phyloP scores from a whole-genome alignment of 2,888 invertebrate genomes.

The Mesoligia furuncula region DNA sequence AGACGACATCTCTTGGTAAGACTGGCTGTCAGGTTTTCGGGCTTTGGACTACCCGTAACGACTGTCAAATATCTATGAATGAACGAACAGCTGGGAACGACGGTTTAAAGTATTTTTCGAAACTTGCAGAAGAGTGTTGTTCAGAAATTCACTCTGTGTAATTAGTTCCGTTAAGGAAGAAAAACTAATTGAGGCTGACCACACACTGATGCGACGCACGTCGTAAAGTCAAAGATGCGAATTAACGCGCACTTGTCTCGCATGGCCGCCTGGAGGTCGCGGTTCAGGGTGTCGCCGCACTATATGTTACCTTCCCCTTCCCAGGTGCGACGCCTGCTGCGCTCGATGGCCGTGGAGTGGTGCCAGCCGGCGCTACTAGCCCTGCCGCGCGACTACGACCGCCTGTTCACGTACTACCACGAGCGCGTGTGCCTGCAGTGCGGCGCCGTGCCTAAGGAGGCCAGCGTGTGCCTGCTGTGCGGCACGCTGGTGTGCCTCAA shows the following conservation, averaged over 20 bases:
- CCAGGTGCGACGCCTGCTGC: constrained; percentile 92
- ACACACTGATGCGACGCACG: not conserved
- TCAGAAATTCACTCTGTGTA: not conserved
- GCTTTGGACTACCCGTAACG: not conserved
- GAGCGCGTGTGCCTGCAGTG: constrained; percentile 97
- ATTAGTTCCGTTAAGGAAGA: not conserved
- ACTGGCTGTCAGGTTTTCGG: not conserved
- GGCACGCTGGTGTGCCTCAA: constrained; percentile 90
- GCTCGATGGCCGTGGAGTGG: constrained; percentile 95
- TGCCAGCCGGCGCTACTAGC: constrained; percentile 95
- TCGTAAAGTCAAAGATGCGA: no score
- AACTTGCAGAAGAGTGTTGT: not conserved
- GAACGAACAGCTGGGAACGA: no score
- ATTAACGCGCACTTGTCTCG: no score
- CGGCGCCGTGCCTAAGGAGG: constrained; percentile 94
- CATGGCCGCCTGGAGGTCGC: no score
- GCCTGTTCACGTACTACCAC: constrained; percentile 95
- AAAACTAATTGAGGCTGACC: not conserved
- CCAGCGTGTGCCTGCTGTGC: constrained; percentile 94
- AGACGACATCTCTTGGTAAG: not conserved
- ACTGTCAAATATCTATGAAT: not conserved
- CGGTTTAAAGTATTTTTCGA: not conserved
- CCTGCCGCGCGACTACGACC: constrained; percentile 97
- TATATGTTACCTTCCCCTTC: not conserved
- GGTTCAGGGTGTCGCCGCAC: not conserved